Percentiles rank a stretch among this genome's conserved stretches.
phyloP scores from a whole-genome alignment of 2,797 vertebrate species.

The Coccyzus lansbergi region DNA sequence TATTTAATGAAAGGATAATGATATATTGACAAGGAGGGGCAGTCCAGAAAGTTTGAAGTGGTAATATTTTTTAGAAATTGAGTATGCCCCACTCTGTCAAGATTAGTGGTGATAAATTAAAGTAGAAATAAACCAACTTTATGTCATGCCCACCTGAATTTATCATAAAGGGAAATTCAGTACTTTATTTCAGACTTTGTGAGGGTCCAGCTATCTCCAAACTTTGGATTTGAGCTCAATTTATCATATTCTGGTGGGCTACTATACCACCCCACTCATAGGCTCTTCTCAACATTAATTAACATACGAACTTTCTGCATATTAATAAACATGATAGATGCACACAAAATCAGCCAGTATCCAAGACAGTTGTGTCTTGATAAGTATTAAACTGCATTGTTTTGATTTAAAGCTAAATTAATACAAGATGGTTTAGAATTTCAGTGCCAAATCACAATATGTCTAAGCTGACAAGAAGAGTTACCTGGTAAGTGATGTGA shows the following conservation, averaged over 20 bases:
- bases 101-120: not conserved
- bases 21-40: not conserved
- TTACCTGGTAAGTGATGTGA: slow-evolving; percentile 90
- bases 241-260: not conserved
- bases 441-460: not conserved
- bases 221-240: not conserved
- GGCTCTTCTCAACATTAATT: not conserved
- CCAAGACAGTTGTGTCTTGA: not conserved
- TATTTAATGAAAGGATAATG: not conserved
- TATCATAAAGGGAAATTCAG: not conserved
- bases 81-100: not conserved
- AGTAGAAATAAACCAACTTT: not conserved
- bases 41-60: not conserved
- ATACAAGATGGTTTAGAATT: not conserved
- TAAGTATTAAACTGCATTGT: not conserved
- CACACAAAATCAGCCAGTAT: not conserved
- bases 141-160: not conserved
- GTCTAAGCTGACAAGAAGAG: not conserved
- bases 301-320: not conserved
- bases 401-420: not conserved
- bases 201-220: not conserved
- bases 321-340: not conserved
- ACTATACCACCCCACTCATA: not conserved
- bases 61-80: not conserved
- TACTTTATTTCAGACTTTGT: not conserved